Evolutionary conservation across 2,797 vertebrate genomes (phyloP), one percentile per base, ranked within the genome.

Genomic region (Pangasius larnaudii): DNA sequence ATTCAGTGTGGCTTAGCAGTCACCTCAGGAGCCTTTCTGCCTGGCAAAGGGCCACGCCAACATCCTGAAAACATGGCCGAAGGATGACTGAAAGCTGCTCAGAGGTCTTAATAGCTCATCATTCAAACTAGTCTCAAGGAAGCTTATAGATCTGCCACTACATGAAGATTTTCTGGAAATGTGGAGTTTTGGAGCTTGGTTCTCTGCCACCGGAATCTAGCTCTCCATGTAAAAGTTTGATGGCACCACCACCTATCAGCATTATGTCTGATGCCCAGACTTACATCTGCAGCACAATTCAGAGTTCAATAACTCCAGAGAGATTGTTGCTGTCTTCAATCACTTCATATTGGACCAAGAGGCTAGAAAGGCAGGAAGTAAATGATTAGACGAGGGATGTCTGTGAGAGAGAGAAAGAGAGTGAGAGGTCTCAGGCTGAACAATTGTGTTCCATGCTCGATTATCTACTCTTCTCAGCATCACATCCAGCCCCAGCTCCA

Each of bases 381-480:
- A 86, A 82, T 77, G 69, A 58, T 46, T 75, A 65, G 53, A 85
- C 36, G 5, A 71, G 2, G n/a, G 24, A 11, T 56, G 18, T 65
- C 69, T 75, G 58, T 63, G 30, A 63, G 56, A 11, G 33, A 79
- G 36, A 58, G 30, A 59, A 85, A 86, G 36, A 82, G 69, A 61
- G 67, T 24, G 56, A 46, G 78, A 56, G 85, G 86, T 84, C 67
- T 85, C 30, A 88, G 84, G 65, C 88, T 89, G 90, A 93, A 92
- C 75, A 87, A 94, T 85, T 89, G 89, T 91, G 85, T 85, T 90
- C 58, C 88, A 69, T 88, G 89, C 92, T 92, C 91, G 90, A 92
- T 94, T 93, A 94, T 95, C 93, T 89, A 88, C 89, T 86, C 87
- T 74, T 81, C 92, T 91, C 91, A 33, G 79, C n/a, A 61, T 87